phyloP scores from a whole-genome alignment of 2,797 vertebrate species.

The Chelidonichthys spinosus region DNA sequence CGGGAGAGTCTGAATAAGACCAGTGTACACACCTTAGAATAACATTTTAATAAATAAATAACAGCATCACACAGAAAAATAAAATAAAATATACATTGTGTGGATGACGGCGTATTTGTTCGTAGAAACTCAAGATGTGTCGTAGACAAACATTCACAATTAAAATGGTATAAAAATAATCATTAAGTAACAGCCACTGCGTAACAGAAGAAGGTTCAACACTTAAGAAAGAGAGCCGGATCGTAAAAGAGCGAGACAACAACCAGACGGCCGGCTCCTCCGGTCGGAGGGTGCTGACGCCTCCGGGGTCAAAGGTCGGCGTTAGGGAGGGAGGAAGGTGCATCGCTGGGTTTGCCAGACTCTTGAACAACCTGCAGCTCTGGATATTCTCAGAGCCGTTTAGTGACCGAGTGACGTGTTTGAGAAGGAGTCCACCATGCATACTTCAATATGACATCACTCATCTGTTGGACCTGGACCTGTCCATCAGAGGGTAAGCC shows the following conservation, averaged over 20 bases:
- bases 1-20: constrained; percentile 17
- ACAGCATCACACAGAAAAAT: constrained; percentile 87
- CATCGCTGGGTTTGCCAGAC: constrained; percentile 19
- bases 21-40: constrained; percentile 73
- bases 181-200: constrained; percentile 52
- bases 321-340: neutral
- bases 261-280: constrained; percentile 13
- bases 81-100: constrained; percentile 76
- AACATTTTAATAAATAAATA: constrained; percentile 93
- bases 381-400: constrained; percentile 34
- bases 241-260: constrained; percentile 41
- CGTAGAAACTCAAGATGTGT: constrained; percentile 73
- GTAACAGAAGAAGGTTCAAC: constrained; percentile 56
- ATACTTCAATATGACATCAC: too few species aligned
- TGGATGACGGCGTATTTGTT: constrained; percentile 62
- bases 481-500: too few species aligned
- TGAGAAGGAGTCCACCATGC: too few species aligned
- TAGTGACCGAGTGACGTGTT: constrained; percentile 35
- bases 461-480: too few species aligned
- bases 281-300: neutral
- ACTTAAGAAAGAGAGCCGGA: constrained; percentile 25
- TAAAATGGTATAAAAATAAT: constrained; percentile 61
- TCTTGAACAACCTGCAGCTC: constrained; percentile 39
- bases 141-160: constrained; percentile 76
- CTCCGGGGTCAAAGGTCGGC: neutral